Conservation (phyloP, 2,888 invertebrate genomes). For the Synanthedon formicaeformis region DNA sequence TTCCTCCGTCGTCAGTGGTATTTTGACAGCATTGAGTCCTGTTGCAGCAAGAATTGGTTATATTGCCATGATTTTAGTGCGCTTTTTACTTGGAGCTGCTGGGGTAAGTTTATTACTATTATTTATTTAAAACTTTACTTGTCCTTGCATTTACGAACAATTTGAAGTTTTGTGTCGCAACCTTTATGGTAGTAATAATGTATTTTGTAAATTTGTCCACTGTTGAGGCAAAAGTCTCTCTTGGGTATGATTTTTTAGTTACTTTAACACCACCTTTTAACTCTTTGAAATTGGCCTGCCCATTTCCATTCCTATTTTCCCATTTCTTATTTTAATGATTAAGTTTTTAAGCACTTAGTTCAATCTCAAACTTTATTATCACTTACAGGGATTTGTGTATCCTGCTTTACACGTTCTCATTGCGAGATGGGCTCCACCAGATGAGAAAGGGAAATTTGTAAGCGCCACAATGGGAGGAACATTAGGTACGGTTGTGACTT, state of each 20-base stretch:
- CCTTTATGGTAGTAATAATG: too few species aligned
- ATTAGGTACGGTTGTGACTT: slow-evolving; percentile 77
- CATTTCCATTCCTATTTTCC: background rate
- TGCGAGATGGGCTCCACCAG: slow-evolving; percentile 79
- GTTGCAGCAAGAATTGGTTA: slow-evolving; percentile 69
- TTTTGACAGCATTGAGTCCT: slow-evolving; percentile 73
- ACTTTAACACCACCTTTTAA: too few species aligned
- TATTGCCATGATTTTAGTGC: slow-evolving; percentile 63
- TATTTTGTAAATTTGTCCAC: background rate
- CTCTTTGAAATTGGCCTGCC: background rate
- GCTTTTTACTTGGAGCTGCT: slow-evolving; percentile 73
- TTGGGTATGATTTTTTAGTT: too few species aligned
- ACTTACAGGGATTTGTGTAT: slow-evolving; percentile 70
- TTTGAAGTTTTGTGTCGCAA: too few species aligned
- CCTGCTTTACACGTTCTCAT: slow-evolving; percentile 75
- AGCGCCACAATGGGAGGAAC: slow-evolving; percentile 80
- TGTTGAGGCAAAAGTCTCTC: background rate
- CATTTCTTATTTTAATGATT: background rate
- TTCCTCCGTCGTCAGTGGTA: slow-evolving; percentile 56
- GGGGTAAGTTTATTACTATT: slow-evolving; percentile 60
- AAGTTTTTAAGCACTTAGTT: background rate
- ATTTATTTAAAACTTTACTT: background rate
- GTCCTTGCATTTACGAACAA: too few species aligned
- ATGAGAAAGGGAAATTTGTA: slow-evolving; percentile 80
- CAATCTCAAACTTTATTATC: background rate